Evolutionary conservation across 2,113 vertebrate species (phyloP).

Genomic region (Scophthalmus maximus): DNA sequence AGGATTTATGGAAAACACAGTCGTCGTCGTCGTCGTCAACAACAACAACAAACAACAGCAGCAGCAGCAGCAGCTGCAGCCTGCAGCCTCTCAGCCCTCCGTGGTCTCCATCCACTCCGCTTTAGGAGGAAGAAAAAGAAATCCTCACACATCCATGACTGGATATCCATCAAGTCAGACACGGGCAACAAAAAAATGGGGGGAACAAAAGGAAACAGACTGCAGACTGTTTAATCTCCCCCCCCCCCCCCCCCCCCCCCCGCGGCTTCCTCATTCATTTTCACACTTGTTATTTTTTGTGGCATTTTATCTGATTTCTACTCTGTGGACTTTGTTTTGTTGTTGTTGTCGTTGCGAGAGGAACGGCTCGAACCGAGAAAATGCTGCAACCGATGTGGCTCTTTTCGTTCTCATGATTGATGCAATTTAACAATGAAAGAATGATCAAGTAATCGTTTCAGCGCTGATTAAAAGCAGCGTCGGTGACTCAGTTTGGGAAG

Average conservation of each 20-base stretch:
- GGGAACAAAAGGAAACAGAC: too few relatives aligned
- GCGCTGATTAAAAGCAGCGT: slow-evolving; percentile 27
- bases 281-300: background rate
- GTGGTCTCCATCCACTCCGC: background rate
- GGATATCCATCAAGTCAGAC: too few relatives aligned
- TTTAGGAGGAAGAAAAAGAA: too few relatives aligned
- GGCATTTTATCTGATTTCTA: slow-evolving; percentile 4
- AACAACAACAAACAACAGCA: slow-evolving; percentile 24
- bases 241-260: background rate
- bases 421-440: background rate
- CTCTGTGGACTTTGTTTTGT: background rate
- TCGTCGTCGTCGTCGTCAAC: too few relatives aligned
- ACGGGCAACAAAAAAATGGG: background rate
- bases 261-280: slow-evolving; percentile 2
- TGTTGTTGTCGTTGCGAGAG: too few relatives aligned
- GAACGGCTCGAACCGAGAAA: too few relatives aligned
- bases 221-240: too few relatives aligned
- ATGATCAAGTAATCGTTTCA: background rate
- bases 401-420: too few relatives aligned
- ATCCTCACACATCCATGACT: too few relatives aligned
- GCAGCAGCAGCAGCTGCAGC: slow-evolving; percentile 10
- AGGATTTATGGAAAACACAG: slow-evolving; percentile 17
- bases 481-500: background rate
- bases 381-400: too few relatives aligned
- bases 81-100: slow-evolving; percentile 13